phyloP scores from a whole-genome alignment of 92 coral and sea anemone species.

The Palythoa grandiflora region DNA sequence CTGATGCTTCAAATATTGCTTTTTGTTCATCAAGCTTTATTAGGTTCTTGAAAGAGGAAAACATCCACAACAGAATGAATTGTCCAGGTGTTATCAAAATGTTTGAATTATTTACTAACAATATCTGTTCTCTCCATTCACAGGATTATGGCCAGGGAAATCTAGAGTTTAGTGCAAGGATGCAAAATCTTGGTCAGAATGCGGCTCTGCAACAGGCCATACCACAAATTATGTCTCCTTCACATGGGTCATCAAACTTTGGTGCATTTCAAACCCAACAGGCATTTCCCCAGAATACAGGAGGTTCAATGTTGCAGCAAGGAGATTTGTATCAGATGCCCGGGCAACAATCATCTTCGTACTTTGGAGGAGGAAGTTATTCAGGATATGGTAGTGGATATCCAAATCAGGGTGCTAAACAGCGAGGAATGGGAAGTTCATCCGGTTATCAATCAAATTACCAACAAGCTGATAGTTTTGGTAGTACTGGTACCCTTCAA shows the following conservation, averaged over 20 bases:
- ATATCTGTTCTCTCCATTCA: background rate
- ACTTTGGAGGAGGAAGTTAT: slow-evolving; percentile 27
- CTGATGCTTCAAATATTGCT: too few species aligned
- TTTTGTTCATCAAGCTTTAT: too few species aligned
- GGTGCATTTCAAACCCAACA: slow-evolving; percentile 36
- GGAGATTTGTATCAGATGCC: slow-evolving; percentile 64
- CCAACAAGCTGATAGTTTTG: slow-evolving; percentile 44
- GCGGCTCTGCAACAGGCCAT: slow-evolving; percentile 36
- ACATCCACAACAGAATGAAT: too few species aligned
- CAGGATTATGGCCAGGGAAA: slow-evolving; percentile 41
- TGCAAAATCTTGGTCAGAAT: slow-evolving; percentile 43
- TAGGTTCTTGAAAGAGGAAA: too few species aligned
- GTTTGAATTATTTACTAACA: too few species aligned
- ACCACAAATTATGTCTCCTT: slow-evolving; percentile 39
- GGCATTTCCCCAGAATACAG: slow-evolving; percentile 64
- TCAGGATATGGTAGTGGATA: slow-evolving; percentile 34
- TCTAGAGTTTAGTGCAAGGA: slow-evolving; percentile 40
- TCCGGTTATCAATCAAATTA: slow-evolving; percentile 34
- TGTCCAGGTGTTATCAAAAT: too few species aligned
- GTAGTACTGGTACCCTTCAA: background rate
- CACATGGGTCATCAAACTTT: slow-evolving; percentile 23
- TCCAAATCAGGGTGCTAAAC: slow-evolving; percentile 18
- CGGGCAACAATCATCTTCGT: slow-evolving; percentile 57
- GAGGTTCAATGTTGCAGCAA: slow-evolving; percentile 68
- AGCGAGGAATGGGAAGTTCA: slow-evolving; percentile 6